Evolutionary conservation across 2,797 vertebrate species (phyloP).

Genomic region (Vireo griseus): DNA sequence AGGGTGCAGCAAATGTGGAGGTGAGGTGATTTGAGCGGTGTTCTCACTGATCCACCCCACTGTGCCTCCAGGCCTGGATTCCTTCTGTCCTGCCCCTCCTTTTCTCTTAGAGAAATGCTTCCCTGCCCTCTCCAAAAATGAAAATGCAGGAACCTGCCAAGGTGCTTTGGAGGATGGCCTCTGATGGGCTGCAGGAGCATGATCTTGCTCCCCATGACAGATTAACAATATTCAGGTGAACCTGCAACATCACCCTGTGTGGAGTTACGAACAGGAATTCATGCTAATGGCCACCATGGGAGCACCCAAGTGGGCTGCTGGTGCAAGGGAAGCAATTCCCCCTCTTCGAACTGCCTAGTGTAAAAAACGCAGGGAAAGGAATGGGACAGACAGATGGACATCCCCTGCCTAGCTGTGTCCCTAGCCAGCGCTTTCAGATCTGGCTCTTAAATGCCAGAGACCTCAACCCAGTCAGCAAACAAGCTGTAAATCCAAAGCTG

Average conservation of each 20-base stretch:
- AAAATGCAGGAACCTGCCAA: background rate
- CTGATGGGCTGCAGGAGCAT: fast-evolving
- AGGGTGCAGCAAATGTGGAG: background rate
- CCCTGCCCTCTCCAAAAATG: background rate
- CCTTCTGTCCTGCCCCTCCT: background rate
- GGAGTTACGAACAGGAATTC: fast-evolving
- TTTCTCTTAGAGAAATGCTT: background rate
- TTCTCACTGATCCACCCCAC: background rate
- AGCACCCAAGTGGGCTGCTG: fast-evolving
- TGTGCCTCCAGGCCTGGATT: background rate
- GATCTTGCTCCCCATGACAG: background rate
- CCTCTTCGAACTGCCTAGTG: background rate
- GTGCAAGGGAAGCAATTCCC: fast-evolving
- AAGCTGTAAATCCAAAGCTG: background rate
- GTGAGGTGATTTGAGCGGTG: fast-evolving
- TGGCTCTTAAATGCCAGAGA: background rate
- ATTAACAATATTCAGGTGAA: fast-evolving
- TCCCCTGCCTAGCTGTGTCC: background rate
- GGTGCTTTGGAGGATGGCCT: background rate
- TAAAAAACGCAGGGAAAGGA: background rate
- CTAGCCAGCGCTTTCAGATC: fast-evolving
- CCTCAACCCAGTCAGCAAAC: background rate
- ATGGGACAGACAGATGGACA: background rate
- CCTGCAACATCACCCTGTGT: fast-evolving
- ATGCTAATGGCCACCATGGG: fast-evolving